Percentiles rank a stretch among this genome's conserved stretches.
Evolutionary conservation across 1,140 invertebrate species (phyloP).

Genomic region (Calycopis cecrops): DNA sequence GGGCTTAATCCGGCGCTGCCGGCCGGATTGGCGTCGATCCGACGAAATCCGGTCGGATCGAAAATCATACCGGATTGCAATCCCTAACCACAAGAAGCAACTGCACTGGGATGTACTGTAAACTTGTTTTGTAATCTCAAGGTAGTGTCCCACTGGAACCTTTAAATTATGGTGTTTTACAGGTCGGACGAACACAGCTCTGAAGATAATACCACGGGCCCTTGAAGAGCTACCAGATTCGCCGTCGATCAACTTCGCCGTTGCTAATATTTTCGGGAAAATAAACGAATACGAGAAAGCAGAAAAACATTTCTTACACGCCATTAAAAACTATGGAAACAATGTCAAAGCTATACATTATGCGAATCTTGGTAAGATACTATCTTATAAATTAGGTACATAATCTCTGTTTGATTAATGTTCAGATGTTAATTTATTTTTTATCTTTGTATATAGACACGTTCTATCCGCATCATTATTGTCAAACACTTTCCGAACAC

Average conservation of each 20-base stretch:
- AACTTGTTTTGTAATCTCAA: too few species aligned
- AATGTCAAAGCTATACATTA: slow-evolving; percentile 82
- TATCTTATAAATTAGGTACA: neutral
- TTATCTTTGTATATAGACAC: too few species aligned
- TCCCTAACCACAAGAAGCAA: too few species aligned
- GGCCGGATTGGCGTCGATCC: too few species aligned
- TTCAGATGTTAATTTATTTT: too few species aligned
- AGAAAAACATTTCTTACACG: slow-evolving; percentile 86
- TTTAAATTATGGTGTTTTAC: slow-evolving; percentile 15
- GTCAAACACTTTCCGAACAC: neutral
- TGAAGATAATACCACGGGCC: slow-evolving; percentile 81
- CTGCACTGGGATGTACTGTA: too few species aligned
- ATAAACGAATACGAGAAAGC: slow-evolving; percentile 83
- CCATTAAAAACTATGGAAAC: slow-evolving; percentile 81
- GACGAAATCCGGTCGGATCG: too few species aligned
- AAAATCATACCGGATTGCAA: too few species aligned
- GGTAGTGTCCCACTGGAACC: too few species aligned
- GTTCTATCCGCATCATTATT: neutral
- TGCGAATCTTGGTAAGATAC: slow-evolving; percentile 86
- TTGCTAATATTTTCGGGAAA: slow-evolving; percentile 94
- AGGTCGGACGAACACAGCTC: slow-evolving; percentile 81
- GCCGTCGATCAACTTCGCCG: slow-evolving; percentile 87
- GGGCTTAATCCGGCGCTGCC: too few species aligned
- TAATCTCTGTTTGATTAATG: too few species aligned
- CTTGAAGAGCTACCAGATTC: slow-evolving; percentile 82